A percentile compares a stretch with the other conserved stretches of the same genome.
Evolutionary conservation across 2,113 vertebrate genomes (phyloP).

Genomic region (Vulpes lagopus): DNA sequence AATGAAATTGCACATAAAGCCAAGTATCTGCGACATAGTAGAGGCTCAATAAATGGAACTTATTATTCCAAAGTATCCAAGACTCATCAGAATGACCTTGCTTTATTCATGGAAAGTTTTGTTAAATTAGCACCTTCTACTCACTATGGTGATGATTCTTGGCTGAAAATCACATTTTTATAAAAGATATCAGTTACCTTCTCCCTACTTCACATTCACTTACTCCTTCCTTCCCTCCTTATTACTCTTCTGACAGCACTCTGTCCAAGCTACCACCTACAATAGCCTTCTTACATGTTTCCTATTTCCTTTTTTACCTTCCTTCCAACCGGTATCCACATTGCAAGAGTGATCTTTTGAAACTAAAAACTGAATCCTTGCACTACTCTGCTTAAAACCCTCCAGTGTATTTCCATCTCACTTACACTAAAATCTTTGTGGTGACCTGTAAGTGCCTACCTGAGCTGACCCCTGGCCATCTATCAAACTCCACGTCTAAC

Average conservation of each 20-base stretch:
- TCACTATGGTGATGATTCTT: neutral
- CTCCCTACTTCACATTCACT: neutral
- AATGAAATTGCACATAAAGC: neutral
- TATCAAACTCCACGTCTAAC: neutral
- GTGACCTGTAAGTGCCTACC: neutral
- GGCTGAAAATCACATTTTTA: conserved; percentile 20
- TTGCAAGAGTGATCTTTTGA: neutral
- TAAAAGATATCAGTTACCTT: neutral
- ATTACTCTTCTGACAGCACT: neutral
- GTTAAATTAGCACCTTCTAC: neutral
- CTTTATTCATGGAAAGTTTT: neutral
- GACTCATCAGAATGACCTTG: neutral
- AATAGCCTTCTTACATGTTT: no score
- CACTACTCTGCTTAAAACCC: neutral
- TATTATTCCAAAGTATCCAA: neutral
- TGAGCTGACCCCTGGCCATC: neutral
- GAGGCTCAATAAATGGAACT: neutral
- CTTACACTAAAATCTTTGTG: neutral
- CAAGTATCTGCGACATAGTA: neutral
- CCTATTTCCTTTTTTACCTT: neutral
- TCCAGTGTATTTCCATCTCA: neutral
- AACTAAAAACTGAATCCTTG: neutral
- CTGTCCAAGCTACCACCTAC: neutral
- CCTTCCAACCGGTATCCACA: neutral
- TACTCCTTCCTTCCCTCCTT: neutral